Conservation (phyloP, 64 coral and sea anemone genomes). For the Montipora capricornis region DNA sequence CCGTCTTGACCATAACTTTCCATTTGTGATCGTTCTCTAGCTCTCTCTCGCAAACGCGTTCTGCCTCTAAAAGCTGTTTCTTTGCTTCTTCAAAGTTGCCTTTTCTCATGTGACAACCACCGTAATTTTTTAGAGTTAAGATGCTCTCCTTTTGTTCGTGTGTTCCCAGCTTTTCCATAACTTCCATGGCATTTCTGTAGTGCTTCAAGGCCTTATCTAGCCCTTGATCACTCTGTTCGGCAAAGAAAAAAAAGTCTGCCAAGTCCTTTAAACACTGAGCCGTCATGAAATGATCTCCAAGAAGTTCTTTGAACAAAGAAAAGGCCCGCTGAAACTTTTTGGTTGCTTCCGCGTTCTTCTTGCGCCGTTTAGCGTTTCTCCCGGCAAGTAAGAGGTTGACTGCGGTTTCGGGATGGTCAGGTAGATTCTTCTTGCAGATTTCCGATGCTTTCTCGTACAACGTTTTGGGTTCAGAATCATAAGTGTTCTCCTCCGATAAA, state of each 20-base stretch:
- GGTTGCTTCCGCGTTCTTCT: not conserved
- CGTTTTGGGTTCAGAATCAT: not conserved
- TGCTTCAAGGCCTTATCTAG: not conserved
- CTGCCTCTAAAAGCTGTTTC: too few relatives aligned
- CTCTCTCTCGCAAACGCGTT: too few relatives aligned
- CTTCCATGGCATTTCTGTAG: not conserved
- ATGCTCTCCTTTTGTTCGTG: too few relatives aligned
- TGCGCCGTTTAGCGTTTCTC: not conserved
- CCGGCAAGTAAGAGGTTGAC: not conserved
- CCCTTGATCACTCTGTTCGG: not conserved
- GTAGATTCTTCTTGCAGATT: not conserved
- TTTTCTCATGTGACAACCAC: too few relatives aligned
- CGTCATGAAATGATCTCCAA: slow-evolving; percentile 40
- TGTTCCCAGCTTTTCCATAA: too few relatives aligned
- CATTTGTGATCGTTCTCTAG: not conserved
- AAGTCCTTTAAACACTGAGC: slow-evolving; percentile 30
- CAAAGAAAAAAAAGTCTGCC: slow-evolving; percentile 9
- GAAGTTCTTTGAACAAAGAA: not conserved
- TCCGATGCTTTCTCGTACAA: not conserved
- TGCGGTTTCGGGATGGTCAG: slow-evolving; percentile 17
- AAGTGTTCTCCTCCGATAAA: not conserved
- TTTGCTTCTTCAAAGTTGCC: too few relatives aligned
- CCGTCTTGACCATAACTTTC: slow-evolving; percentile 4
- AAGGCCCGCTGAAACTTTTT: not conserved
- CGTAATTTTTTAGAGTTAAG: too few relatives aligned